A percentile compares a stretch with the other conserved stretches of the same genome.
These are phyloP conservation scores for Lithobates pipiens DNA, from an alignment of 2,797 vertebrate species.

Conservation along the genomic window DNA sequence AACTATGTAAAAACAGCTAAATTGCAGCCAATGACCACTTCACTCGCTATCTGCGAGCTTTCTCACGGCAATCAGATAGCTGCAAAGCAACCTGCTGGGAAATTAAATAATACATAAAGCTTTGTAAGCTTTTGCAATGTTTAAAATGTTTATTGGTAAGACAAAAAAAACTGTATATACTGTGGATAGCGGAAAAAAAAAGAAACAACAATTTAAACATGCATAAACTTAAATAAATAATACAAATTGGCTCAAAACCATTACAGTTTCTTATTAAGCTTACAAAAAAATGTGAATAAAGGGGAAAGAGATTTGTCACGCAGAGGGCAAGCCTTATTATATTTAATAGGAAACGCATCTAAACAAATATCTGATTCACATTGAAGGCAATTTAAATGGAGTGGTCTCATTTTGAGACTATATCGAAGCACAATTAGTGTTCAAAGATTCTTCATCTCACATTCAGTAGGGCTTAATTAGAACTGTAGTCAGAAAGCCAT, in stretches of 20 bases:
- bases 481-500: slow-evolving; percentile 31
- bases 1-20: no score
- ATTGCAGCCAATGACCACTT: no score
- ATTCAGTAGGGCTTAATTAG: slow-evolving; percentile 52
- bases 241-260: no score
- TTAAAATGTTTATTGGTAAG: background rate
- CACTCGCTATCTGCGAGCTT: no score
- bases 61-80: no score
- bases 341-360: slow-evolving; percentile 25
- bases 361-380: slow-evolving; percentile 31
- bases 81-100: no score
- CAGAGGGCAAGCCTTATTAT: background rate
- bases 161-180: background rate
- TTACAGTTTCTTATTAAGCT: background rate
- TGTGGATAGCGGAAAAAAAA: background rate
- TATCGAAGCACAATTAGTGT: slow-evolving; percentile 7
- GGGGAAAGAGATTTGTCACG: background rate
- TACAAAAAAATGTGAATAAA: background rate
- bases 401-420: slow-evolving; percentile 6
- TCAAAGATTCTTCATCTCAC: slow-evolving; percentile 10
- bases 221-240: no score
- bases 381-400: slow-evolving; percentile 32
- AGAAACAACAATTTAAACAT: no score
- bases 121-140: background rate
- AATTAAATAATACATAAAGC: no score